Evolutionary conservation across 1,140 invertebrate genomes (phyloP).

Genomic region (Wiebesia pumilae): DNA sequence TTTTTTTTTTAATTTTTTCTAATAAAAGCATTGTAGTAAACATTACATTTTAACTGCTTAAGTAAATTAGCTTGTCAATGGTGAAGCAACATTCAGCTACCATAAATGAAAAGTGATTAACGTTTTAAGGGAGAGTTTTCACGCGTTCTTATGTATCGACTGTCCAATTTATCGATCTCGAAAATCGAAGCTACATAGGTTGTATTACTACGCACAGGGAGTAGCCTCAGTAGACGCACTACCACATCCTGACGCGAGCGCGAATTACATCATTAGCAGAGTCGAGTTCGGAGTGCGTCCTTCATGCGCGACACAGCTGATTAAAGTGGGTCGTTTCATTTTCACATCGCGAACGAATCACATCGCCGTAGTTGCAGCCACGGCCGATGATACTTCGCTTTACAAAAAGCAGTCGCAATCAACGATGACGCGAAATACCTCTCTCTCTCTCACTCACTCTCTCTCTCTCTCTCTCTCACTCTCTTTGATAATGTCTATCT

Average conservation of each 20-base stretch:
- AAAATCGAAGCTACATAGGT: neutral
- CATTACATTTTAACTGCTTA: too few relatives aligned
- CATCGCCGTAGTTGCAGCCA: neutral
- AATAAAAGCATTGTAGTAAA: too few relatives aligned
- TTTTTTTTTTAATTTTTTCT: too few relatives aligned
- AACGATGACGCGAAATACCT: constrained; percentile 1
- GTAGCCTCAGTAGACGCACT: neutral
- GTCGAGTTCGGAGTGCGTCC: neutral
- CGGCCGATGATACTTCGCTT: constrained; percentile 22
- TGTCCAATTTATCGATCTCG: neutral
- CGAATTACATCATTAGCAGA: constrained; percentile 33
- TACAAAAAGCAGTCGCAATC: constrained; percentile 33
- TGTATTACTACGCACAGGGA: neutral
- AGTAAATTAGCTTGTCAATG: too few relatives aligned
- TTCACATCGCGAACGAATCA: constrained; percentile 42
- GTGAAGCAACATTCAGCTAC: too few relatives aligned
- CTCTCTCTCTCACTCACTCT: neutral
- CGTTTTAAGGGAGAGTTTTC: neutral
- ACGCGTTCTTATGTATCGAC: neutral
- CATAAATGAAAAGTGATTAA: too few relatives aligned
- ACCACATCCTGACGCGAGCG: neutral
- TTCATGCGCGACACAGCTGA: constrained; percentile 37
- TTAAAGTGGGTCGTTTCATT: constrained; percentile 45
- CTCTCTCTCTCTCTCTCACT: neutral
- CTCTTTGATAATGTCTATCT: neutral